A percentile compares a stretch with the other conserved stretches of the same genome.
Conservation (phyloP, 2,113 vertebrate species). For the Vulpes lagopus region DNA sequence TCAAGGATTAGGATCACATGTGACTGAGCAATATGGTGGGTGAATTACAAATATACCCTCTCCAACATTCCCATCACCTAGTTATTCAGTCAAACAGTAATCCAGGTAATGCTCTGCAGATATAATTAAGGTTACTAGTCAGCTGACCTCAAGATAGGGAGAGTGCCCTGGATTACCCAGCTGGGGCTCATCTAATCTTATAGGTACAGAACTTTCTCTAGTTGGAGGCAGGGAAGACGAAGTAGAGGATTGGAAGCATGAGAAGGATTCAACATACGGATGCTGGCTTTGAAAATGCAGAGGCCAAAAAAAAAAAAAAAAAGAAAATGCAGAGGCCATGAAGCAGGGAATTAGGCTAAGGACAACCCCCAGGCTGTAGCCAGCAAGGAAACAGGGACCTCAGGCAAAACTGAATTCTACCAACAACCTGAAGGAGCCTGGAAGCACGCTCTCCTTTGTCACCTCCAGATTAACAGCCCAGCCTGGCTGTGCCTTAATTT, state of each 20-base stretch:
- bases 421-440: neutral
- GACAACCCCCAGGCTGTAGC: neutral
- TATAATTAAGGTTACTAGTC: neutral
- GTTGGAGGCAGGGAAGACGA: neutral
- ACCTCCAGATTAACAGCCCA: neutral
- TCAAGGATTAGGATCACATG: neutral
- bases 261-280: neutral
- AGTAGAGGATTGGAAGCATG: neutral
- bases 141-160: neutral
- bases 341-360: neutral
- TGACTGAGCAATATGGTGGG: neutral
- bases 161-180: neutral
- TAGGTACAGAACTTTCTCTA: neutral
- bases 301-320: no score
- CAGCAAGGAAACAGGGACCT: neutral
- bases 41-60: neutral
- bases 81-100: neutral
- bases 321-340: neutral
- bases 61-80: neutral
- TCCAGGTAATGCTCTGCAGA: neutral
- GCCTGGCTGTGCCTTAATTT: neutral
- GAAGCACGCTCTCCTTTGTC: neutral
- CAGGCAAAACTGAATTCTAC: neutral
- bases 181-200: neutral
- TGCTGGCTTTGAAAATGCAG: neutral